A percentile compares a stretch with the other conserved stretches of the same genome.
phyloP scores from a whole-genome alignment of 2,797 vertebrate genomes.

The Potorous gilbertii region DNA sequence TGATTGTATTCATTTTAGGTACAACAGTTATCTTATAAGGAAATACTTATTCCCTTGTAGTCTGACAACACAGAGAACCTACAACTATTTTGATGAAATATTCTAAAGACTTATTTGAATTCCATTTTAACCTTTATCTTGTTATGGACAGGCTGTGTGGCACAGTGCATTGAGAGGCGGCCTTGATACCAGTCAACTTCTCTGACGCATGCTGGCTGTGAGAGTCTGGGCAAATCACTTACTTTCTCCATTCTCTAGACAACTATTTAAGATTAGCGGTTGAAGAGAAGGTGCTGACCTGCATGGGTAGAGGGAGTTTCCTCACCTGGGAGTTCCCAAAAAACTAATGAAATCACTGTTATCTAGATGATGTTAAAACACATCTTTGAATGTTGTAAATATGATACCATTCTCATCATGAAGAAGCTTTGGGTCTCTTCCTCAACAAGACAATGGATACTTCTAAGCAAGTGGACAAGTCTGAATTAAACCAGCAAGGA shows the following conservation, averaged over 20 bases:
- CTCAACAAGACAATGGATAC: not conserved
- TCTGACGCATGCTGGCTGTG: not conserved
- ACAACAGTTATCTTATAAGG: not conserved
- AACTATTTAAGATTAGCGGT: not conserved
- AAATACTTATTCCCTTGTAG: not conserved
- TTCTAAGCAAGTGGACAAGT: not conserved
- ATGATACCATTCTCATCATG: not conserved
- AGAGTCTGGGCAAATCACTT: not conserved
- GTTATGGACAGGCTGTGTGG: not conserved
- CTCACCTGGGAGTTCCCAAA: not conserved
- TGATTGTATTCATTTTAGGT: not conserved
- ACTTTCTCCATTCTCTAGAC: not conserved
- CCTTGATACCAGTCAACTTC: not conserved
- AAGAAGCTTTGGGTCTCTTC: not conserved
- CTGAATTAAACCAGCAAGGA: not conserved
- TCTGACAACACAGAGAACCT: not conserved
- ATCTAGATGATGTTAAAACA: not conserved
- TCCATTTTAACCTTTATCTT: not conserved
- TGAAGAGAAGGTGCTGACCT: not conserved
- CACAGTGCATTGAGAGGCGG: not conserved
- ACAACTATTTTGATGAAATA: not conserved
- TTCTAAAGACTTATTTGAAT: not conserved
- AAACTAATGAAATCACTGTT: not conserved
- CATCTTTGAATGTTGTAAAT: not conserved
- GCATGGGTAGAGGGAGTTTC: not conserved